Base-by-base conservation (phyloP, 2,113 vertebrate species). In the Thunnus thynnus region DNA sequence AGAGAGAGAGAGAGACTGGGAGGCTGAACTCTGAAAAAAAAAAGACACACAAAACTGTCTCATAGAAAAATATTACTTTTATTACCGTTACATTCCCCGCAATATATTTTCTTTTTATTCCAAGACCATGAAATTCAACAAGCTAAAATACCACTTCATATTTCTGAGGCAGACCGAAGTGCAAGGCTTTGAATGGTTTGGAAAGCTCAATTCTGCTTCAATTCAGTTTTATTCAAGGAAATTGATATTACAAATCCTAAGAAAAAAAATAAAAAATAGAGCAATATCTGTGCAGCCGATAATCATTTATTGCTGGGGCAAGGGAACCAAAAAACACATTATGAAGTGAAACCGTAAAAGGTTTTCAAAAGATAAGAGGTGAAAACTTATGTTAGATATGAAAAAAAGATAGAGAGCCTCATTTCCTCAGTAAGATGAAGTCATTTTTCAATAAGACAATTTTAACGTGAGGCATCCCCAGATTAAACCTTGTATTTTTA, bases 1-100 rank as follows among this genome's bases (percentile, higher is more conserved):
- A 30, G 32, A 73, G 41, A 68, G 50, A 57, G 16, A 52, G 70
- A 74, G 25, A 56, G 2, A 27, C 13, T 30, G 3, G 22, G 22
- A 74, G 30, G 36, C 27, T 71, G 30, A 68, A 14, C 0, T 22
- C 16, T 0, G 3, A 14, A 66, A 63, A 60, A 30, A 7, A 78
- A 64, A 54, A 65, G 14, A 84, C 77, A 89, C 89, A 88, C 89
- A 88, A 94, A 91, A 93, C 90, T 67, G 86, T 93, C 96, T 96
- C 93, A 94, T 97, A 97, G 94, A 98, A 99, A 99, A 99, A 99
- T 98, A 99, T 96, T 85, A 95, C 96, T 68, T 95, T 96, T 98
- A 99, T 99, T 99, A 96, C 82, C 76, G 69, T 97, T 96, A 97
- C 96, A 97, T 98, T 97, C 97, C 96, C 95, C 94, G 97, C 96